A percentile compares a stretch with the other conserved stretches of the same genome.
phyloP scores from a whole-genome alignment of 1,140 invertebrate species.

The Luehdorfia chinensis region DNA sequence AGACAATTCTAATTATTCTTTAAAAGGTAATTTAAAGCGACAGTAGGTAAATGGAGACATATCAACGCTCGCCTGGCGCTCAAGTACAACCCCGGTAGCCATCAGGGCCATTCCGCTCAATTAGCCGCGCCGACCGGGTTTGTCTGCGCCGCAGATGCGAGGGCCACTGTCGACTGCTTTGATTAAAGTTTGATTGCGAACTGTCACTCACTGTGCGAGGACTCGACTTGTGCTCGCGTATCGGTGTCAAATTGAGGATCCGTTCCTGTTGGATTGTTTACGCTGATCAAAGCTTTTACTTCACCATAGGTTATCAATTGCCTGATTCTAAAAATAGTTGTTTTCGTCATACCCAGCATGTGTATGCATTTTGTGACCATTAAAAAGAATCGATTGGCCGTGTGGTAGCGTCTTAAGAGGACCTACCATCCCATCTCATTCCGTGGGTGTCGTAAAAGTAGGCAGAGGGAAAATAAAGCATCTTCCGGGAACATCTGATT shows the following conservation, averaged over 20 bases:
- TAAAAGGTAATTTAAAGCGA: too few species aligned
- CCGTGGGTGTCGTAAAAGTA: too few species aligned
- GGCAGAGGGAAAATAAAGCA: too few species aligned
- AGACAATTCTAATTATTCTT: too few species aligned
- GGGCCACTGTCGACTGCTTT: conserved; percentile 48
- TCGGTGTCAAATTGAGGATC: conserved; percentile 21
- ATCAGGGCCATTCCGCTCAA: conserved; percentile 56
- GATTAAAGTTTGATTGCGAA: conserved; percentile 50
- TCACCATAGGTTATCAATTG: conserved; percentile 2
- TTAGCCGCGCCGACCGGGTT: conserved; percentile 44
- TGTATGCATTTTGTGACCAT: too few species aligned
- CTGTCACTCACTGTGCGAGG: conserved; percentile 15
- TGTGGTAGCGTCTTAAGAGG: too few species aligned
- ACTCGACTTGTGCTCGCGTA: not conserved
- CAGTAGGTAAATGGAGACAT: conserved; percentile 1
- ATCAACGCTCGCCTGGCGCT: conserved; percentile 14
- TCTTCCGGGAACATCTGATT: too few species aligned
- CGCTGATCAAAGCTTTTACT: not conserved
- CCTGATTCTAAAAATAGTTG: too few species aligned
- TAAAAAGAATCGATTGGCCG: too few species aligned
- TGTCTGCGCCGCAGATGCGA: conserved; percentile 35
- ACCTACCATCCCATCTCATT: too few species aligned
- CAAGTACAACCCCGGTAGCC: conserved; percentile 20
- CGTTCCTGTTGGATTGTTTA: conserved; percentile 4
- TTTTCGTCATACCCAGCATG: too few species aligned